A percentile compares a stretch with the other conserved stretches of the same genome.
These are phyloP conservation scores for Amphilophus citrinellus DNA, from an alignment of 2,113 vertebrate species.

Conservation along the genomic window DNA sequence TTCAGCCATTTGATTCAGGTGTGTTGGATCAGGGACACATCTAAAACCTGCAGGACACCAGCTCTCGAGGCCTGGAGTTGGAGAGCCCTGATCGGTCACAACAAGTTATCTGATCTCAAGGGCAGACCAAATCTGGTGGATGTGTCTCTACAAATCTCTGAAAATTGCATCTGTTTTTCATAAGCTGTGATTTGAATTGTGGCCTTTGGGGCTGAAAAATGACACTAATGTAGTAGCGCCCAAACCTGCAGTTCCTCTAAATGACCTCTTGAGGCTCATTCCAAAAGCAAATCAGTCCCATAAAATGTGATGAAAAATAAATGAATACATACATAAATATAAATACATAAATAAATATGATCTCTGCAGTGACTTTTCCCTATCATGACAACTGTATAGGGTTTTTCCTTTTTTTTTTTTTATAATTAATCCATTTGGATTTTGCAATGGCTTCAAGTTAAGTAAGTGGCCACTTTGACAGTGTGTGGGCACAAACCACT, in stretches of 20 bases:
- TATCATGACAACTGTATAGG: not conserved
- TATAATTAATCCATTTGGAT: not conserved
- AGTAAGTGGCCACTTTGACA: not conserved
- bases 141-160: too few relatives aligned
- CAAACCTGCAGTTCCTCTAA: not conserved
- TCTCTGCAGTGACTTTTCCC: not conserved
- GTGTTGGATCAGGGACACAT: too few relatives aligned
- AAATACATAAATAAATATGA: not conserved
- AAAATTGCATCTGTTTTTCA: too few relatives aligned
- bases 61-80: too few relatives aligned
- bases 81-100: not conserved
- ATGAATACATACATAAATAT: too few relatives aligned
- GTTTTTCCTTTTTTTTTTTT: too few relatives aligned
- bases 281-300: not conserved
- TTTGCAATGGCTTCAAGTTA: not conserved
- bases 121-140: too few relatives aligned
- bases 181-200: too few relatives aligned
- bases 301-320: not conserved
- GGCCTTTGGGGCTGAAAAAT: not conserved
- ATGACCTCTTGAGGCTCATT: not conserved
- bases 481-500: not conserved
- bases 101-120: not conserved
- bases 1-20: too few relatives aligned
- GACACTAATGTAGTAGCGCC: not conserved
- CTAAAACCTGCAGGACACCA: too few relatives aligned